phyloP scores from a whole-genome alignment of 2,888 invertebrate species.

The Tetragnatha montana region DNA sequence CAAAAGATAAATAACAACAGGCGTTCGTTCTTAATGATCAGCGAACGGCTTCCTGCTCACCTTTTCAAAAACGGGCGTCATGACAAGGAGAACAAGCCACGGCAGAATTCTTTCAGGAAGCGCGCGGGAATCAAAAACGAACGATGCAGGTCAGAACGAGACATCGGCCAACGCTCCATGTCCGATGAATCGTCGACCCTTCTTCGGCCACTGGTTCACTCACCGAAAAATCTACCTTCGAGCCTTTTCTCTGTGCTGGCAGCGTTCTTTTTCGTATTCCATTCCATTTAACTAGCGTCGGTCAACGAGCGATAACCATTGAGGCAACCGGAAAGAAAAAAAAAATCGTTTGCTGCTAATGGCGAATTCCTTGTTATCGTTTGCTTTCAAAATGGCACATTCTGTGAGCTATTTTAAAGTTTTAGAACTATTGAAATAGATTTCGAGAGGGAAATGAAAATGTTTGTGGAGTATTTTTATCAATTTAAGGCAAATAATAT shows the following conservation, averaged over 20 bases:
- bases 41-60: conserved; percentile 4
- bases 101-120: conserved; percentile 35
- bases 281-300: conserved; percentile 28
- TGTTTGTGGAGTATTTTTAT: no score
- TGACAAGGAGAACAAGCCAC: neutral
- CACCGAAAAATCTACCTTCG: conserved; percentile 21
- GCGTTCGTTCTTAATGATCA: neutral
- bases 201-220: conserved; percentile 45
- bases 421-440: no score
- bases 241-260: no score
- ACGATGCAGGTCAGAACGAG: conserved; percentile 40
- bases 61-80: neutral
- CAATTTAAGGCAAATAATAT: no score
- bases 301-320: conserved; percentile 39
- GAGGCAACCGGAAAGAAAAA: neutral
- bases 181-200: conserved; percentile 44
- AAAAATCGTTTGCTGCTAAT: conserved; percentile 22
- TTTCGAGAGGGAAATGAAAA: no score
- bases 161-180: conserved; percentile 47
- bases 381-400: no score
- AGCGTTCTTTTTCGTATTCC: neutral
- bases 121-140: conserved; percentile 22
- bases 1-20: no score
- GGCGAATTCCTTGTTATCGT: neutral
- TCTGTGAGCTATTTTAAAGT: no score